Evolutionary conservation across 1,140 invertebrate genomes (phyloP).

Genomic region (Lethocerus indicus): DNA sequence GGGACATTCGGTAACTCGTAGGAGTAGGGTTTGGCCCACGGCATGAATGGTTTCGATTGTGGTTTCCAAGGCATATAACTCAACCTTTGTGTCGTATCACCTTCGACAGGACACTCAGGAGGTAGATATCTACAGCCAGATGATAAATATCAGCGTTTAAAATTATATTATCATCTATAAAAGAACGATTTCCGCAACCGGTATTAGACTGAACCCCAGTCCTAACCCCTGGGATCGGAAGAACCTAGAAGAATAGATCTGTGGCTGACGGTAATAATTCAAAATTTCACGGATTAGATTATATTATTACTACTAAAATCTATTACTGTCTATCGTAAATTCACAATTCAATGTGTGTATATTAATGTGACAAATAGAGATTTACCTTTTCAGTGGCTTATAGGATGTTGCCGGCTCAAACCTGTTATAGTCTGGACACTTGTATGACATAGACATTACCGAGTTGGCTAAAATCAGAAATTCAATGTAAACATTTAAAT

Average conservation of each 20-base stretch:
- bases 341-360: no score
- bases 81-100: conserved; percentile 15
- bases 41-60: conserved; percentile 11
- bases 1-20: conserved; percentile 9
- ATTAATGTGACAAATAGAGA: not conserved
- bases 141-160: not conserved
- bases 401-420: conserved; percentile 15
- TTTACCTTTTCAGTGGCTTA: conserved; percentile 14
- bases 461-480: conserved; percentile 8
- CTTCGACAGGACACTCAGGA: conserved; percentile 13
- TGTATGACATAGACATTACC: conserved; percentile 14
- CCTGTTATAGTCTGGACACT: conserved; percentile 14
- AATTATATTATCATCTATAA: no score
- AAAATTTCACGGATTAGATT: no score
- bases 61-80: conserved; percentile 14
- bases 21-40: conserved; percentile 13
- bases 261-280: no score
- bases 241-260: no score
- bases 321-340: no score
- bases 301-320: no score
- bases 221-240: no score
- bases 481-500: not conserved
- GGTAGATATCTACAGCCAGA: conserved; percentile 11
- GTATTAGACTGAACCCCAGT: no score
- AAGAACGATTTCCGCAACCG: no score